A percentile compares a stretch with the other conserved stretches of the same genome.
Conservation (phyloP, 2,113 vertebrate genomes). For the Oreochromis aureus region DNA sequence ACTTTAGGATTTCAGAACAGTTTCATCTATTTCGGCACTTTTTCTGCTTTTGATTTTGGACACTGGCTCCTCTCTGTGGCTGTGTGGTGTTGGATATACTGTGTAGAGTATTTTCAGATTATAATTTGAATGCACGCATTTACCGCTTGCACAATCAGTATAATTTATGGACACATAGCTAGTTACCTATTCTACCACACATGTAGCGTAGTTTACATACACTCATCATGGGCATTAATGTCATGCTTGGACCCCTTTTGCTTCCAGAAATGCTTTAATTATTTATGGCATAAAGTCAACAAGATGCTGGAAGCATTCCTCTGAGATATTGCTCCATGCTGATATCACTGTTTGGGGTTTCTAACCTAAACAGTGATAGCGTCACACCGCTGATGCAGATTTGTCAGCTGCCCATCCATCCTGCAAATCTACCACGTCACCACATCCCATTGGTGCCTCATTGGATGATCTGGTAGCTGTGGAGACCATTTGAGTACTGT, state of each 20-base stretch:
- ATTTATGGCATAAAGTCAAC: neutral
- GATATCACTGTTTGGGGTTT: neutral
- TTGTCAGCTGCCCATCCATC: neutral
- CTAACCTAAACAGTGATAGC: neutral
- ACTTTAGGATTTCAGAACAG: slow-evolving; percentile 21
- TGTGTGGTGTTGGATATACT: slow-evolving; percentile 52
- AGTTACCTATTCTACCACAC: neutral
- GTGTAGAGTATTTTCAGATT: neutral
- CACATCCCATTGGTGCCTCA: neutral
- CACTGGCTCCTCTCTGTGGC: slow-evolving; percentile 61
- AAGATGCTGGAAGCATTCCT: neutral
- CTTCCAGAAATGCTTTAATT: neutral
- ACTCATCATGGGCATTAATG: neutral
- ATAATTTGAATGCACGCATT: slow-evolving; percentile 46
- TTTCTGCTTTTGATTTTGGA: slow-evolving; percentile 41
- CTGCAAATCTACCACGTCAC: neutral
- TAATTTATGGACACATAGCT: neutral
- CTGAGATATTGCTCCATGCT: neutral
- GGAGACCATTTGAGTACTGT: neutral
- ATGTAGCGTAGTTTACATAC: neutral
- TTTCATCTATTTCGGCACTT: slow-evolving; percentile 34
- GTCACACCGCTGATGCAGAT: neutral
- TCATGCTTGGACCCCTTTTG: neutral
- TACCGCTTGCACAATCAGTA: slow-evolving; percentile 26
- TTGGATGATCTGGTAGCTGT: neutral